Evolutionary conservation across 2,113 vertebrate species (phyloP).

Genomic region (Cettia cetti): DNA sequence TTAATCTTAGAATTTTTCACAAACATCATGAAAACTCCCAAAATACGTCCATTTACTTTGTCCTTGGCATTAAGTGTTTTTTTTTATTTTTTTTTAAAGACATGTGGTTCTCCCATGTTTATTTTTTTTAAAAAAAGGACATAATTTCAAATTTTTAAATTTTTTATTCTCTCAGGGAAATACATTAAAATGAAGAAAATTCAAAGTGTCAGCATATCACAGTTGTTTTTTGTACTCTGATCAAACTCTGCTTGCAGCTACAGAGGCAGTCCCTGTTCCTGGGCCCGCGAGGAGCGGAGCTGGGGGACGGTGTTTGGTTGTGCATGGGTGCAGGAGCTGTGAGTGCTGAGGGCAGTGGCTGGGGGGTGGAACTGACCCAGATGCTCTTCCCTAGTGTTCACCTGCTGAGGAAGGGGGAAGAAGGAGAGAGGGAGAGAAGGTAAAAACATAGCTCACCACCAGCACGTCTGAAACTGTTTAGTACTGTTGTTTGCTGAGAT

Average conservation of each 20-base stretch:
- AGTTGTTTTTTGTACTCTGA: not conserved
- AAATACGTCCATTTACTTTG: accelerated
- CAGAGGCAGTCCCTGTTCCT: not conserved
- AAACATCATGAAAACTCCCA: not conserved
- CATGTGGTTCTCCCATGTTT: not conserved
- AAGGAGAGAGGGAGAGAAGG: not conserved
- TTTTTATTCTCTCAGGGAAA: not conserved
- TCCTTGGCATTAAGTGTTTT: not conserved
- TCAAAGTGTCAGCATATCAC: not conserved
- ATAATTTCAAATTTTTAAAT: accelerated
- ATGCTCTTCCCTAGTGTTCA: not conserved
- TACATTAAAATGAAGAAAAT: not conserved
- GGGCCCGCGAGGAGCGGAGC: accelerated
- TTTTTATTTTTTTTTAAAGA: not conserved
- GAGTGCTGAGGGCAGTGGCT: not conserved
- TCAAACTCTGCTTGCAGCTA: not conserved
- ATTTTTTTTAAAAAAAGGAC: not conserved
- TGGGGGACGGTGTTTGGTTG: not conserved
- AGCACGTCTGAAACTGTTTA: accelerated
- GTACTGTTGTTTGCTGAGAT: not conserved
- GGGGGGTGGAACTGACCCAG: not conserved
- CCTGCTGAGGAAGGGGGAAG: not conserved
- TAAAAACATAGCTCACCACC: accelerated
- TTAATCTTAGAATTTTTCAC: not conserved
- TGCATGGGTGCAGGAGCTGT: accelerated